Evolutionary conservation across 2,113 vertebrate genomes (phyloP), one percentile per base, ranked within the genome.

Genomic region (Turdus rufiventris): DNA sequence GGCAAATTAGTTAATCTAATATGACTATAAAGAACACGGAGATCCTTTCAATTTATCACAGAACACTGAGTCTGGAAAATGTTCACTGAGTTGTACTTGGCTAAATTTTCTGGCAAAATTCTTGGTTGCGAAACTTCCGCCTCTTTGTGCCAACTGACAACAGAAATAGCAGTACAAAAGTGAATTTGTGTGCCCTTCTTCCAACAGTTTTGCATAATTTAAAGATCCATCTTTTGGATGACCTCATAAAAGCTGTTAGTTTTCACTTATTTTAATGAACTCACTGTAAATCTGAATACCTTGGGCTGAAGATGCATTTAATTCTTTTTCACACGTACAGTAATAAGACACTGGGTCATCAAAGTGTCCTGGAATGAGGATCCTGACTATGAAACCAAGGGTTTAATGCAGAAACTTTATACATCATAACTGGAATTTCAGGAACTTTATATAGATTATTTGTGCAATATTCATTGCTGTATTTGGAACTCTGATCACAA

Each of bases 201-300:
- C 6, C 36, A 58, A 23, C 33, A 75, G 6, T 66, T 82, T 77
- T 74, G 11, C 3, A 3, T 63, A 67, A 67, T 62, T 62, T 62
- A 72, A 56, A 7, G 13, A 66, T 31, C 6, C 0, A 0, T 56
- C 29, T 78, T 88, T 62, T 62, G 21, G 12, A 61, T 0, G 4
- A 58, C 10, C 10, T 82, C 7, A 58, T 71, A 33, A 14, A 13
- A 70, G 61, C 12, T 31, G 12, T 12, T 77, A 42, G 14, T 9
- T 77, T 84, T 50, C 18, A 60, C 79, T 60, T 56, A 14, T 57
- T 65, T 80, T 51, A 66, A 34, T n/a, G 17, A 17, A 36, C 3
- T 50, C 8, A 28, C 14, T 21, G 33, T 20, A 58, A 6, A 58
- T 50, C 21, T 63, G 40, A 83, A 68, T 56, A 63, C 12, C 24